These are phyloP conservation scores for Columba janthina DNA, from an alignment of 2,113 vertebrate genomes.

Conservation along the genomic window DNA sequence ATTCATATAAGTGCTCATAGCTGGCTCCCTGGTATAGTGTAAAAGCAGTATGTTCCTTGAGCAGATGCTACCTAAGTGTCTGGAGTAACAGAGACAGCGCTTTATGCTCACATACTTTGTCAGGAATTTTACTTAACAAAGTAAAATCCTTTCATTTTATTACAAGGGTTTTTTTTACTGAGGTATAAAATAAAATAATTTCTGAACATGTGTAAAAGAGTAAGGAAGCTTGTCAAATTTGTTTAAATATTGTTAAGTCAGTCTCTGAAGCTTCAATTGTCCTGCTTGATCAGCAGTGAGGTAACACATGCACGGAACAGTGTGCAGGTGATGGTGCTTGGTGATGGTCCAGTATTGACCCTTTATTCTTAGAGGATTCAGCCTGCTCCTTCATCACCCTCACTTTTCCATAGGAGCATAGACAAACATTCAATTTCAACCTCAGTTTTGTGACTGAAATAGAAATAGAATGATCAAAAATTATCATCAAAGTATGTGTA, in stretches of 20 bases:
- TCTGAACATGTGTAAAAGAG: not conserved
- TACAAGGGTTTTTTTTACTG: not conserved
- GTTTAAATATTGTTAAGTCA: not conserved
- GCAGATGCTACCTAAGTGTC: not conserved
- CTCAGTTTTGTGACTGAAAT: not conserved
- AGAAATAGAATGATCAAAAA: not conserved
- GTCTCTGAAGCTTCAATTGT: not conserved
- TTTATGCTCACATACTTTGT: not conserved
- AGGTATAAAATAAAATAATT: not conserved
- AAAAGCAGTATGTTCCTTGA: fast-evolving
- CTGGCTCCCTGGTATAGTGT: not conserved
- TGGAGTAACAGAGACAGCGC: not conserved
- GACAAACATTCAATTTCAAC: not conserved
- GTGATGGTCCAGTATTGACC: not conserved
- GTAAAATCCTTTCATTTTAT: not conserved
- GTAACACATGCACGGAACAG: not conserved
- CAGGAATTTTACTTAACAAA: not conserved
- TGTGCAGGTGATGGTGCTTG: not conserved
- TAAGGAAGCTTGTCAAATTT: not conserved
- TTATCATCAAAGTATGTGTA: not conserved
- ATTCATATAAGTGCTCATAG: not conserved
- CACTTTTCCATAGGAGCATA: not conserved
- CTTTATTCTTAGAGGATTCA: not conserved
- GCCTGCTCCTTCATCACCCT: not conserved
- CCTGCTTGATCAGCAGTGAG: not conserved